These are phyloP conservation scores for Macrophya alboannulata DNA, from an alignment of 2,888 invertebrate species.

Conservation along the genomic window DNA sequence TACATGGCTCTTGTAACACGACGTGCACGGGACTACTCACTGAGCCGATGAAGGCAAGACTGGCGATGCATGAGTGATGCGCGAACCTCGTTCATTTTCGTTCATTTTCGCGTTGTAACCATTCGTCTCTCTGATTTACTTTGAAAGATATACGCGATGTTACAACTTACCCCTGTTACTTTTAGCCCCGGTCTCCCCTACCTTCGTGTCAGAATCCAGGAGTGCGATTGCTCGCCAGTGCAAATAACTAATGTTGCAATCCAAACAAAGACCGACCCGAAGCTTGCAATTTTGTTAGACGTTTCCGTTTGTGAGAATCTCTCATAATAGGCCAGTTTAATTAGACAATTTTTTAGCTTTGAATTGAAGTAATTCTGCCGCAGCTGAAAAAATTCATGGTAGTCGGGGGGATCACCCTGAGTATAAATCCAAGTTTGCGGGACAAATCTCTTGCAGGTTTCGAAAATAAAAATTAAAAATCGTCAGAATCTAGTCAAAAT, in stretches of 20 bases:
- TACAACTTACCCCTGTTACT: conserved; percentile 19
- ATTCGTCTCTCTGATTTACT: background rate
- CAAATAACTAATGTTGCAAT: background rate
- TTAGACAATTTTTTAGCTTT: no score
- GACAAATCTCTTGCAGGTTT: no score
- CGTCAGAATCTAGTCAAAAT: no score
- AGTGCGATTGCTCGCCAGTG: background rate
- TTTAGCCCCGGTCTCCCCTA: conserved; percentile 24
- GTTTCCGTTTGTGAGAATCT: background rate
- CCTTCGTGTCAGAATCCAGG: background rate
- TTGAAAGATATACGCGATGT: background rate
- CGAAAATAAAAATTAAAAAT: no score
- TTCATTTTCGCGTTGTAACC: background rate
- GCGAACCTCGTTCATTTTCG: background rate
- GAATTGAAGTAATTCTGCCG: no score
- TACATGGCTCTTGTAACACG: background rate
- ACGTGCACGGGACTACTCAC: background rate
- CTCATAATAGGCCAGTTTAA: no score
- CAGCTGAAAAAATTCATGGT: no score
- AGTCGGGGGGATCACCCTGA: no score
- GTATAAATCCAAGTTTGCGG: no score
- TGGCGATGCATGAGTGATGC: background rate
- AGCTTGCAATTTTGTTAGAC: background rate
- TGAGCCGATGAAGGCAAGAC: background rate
- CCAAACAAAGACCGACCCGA: background rate